Base-by-base conservation (phyloP, 2,888 invertebrate genomes). In the Coelogynopora nodosa region DNA sequence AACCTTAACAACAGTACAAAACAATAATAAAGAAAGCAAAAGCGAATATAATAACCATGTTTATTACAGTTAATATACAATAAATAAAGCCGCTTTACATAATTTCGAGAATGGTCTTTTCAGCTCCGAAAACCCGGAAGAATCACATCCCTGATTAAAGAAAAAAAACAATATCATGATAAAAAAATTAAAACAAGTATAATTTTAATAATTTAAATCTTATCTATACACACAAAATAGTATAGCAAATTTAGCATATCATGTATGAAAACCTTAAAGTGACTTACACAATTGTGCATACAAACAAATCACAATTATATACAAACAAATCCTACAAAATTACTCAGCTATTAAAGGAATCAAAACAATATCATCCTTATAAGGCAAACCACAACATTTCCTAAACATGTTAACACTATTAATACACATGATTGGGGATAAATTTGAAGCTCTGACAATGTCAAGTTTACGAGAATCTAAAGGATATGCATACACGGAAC, bases 361-460 rank as follows among this genome's bases (percentile, higher is more conserved):
- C 5, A 49, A 18, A 49, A 49, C 49, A 49, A 49, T 49, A 49
- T 49, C 49, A 49, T 49, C 49, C 5, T 49, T 49, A 49, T 49
- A 49, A 49, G 49, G 49, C 49, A 49, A 49, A 49, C 49, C 80
- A 80, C 80, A 80, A 80, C 80, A 80, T 80, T 80, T 80, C 80
- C 80, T 23, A 80, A 80, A 80, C 80, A 80, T 27, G 28, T 23
- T 80, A 26, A 80, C 28, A 27, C 80, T 80, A 27, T 26, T 80
- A 80, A 23, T 80, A 27, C 28, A 80, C 28, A 80, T 26, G 80
- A 27, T 80, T 26, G 23, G 26, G 23, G 80, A 80, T 80, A 80
- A 80, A 80, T 80, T 27, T 10, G 80, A 80, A 26, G 28, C 80
- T 27, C 26, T 26, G 28, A 80, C 23, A 26, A 80, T 80, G 28